A percentile compares a stretch with the other conserved stretches of the same genome.
Conservation (phyloP, 1,140 invertebrate species). For the Diorhabda elongata region DNA sequence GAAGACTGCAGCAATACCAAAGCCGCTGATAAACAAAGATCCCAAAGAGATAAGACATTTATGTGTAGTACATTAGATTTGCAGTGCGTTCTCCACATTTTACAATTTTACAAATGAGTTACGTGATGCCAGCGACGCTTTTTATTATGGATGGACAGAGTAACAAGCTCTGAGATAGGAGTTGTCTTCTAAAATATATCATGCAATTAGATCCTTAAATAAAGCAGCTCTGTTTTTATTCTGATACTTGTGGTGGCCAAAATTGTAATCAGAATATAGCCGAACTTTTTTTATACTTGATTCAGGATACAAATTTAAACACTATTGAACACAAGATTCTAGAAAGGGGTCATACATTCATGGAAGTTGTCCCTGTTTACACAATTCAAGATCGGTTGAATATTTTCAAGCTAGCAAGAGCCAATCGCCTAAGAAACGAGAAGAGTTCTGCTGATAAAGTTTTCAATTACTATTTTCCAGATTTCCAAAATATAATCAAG, state of each 20-base stretch:
- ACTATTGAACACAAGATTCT: constrained; percentile 23
- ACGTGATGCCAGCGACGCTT: neutral
- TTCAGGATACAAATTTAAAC: constrained; percentile 20
- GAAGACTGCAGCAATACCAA: neutral
- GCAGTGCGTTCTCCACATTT: neutral
- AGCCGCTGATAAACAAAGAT: neutral
- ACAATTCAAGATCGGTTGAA: constrained; percentile 22
- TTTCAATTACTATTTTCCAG: neutral
- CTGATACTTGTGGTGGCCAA: constrained; percentile 27
- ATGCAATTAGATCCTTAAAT: neutral
- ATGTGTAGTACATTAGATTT: neutral
- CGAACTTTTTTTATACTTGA: constrained; percentile 26
- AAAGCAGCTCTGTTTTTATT: constrained; percentile 10
- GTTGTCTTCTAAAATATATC: neutral
- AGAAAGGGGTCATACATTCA: constrained; percentile 24
- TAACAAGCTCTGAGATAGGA: neutral
- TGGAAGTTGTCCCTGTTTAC: constrained; percentile 29
- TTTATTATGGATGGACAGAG: neutral
- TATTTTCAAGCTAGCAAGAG: constrained; percentile 9
- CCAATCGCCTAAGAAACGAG: constrained; percentile 4
- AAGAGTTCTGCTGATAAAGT: neutral
- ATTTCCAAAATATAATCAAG: neutral
- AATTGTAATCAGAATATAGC: constrained; percentile 29
- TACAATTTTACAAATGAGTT: neutral
- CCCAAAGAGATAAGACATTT: neutral